Conservation (phyloP, 2,888 invertebrate genomes). For the Ormyrus nitidulus region DNA sequence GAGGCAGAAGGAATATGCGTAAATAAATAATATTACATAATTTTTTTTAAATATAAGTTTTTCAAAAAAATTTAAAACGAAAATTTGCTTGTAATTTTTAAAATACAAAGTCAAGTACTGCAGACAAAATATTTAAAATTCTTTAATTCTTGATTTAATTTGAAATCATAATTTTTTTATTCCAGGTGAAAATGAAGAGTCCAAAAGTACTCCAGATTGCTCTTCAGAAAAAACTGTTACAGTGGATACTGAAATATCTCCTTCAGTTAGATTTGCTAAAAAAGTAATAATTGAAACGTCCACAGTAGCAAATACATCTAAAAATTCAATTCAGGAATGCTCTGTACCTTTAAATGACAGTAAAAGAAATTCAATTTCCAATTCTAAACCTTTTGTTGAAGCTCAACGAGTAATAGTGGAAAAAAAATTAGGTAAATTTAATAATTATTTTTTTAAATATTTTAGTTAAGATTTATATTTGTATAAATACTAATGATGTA, state of each 20-base stretch:
- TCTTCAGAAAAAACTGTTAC: conserved; percentile 62
- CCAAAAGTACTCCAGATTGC: conserved; percentile 65
- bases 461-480: not conserved
- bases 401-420: conserved; percentile 48
- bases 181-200: conserved; percentile 65
- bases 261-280: conserved; percentile 71
- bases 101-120: not conserved
- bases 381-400: conserved; percentile 44
- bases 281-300: conserved; percentile 68
- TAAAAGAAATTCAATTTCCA: conserved; percentile 32
- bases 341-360: conserved; percentile 13
- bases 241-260: conserved; percentile 63
- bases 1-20: conserved; percentile 66
- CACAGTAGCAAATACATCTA: conserved; percentile 49
- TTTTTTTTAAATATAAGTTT: not conserved
- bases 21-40: conserved; percentile 52
- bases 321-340: conserved; percentile 38
- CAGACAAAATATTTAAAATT: conserved; percentile 1
- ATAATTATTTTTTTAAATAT: conserved; percentile 18
- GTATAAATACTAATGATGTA: conserved; percentile 16
- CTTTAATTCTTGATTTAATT: not conserved
- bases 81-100: conserved; percentile 27
- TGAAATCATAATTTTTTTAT: not conserved
- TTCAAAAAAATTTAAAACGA: not conserved
- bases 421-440: conserved; percentile 55